These are phyloP conservation scores for Diadophis punctatus DNA, from an alignment of 2,113 vertebrate species.

Conservation along the genomic window DNA sequence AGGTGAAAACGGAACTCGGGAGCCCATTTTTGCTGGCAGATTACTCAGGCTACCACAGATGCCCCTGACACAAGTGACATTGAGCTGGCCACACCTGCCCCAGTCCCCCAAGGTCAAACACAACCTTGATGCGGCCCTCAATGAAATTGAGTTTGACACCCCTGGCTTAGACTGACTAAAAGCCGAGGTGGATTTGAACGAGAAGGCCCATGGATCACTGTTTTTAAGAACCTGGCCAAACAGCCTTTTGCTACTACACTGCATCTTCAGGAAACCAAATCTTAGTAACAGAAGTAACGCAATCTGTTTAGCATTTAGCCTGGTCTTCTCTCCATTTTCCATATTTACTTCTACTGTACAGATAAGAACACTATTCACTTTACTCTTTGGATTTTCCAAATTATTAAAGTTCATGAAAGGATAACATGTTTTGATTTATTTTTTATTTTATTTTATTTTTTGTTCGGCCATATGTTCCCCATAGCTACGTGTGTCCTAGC, in stretches of 20 bases:
- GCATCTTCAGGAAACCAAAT: background rate
- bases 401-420: constrained; percentile 45
- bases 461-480: constrained; percentile 9
- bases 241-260: background rate
- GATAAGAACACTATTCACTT: constrained; percentile 1
- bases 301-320: background rate
- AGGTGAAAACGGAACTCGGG: no score
- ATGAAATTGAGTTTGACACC: no score
- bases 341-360: background rate
- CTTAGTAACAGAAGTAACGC: background rate
- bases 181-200: background rate
- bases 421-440: constrained; percentile 18
- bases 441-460: background rate
- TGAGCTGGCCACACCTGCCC: no score
- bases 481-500: constrained; percentile 63
- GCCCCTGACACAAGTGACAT: no score
- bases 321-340: background rate
- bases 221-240: no score
- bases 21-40: no score
- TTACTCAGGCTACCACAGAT: no score
- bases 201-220: background rate
- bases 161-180: background rate
- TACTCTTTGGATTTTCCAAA: constrained; percentile 35
- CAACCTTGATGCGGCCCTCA: no score
- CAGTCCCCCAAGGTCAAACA: no score